Conservation (phyloP, 2,888 invertebrate species). For the Eurytoma adleriae region DNA sequence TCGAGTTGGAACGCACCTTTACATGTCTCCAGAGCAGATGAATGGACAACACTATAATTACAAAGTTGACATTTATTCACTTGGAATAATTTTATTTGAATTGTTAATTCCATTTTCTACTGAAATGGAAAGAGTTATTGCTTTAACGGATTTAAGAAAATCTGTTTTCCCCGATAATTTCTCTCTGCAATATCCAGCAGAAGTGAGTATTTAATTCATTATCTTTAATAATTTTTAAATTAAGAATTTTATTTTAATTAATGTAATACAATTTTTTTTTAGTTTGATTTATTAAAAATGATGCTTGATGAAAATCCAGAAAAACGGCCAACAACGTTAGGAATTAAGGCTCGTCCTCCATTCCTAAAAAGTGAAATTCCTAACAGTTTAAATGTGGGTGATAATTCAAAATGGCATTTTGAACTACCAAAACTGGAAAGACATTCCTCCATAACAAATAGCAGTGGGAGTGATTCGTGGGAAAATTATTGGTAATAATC, state of each 20-base stretch:
- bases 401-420: slow-evolving; percentile 77
- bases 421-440: slow-evolving; percentile 75
- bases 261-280: slow-evolving; percentile 62
- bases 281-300: slow-evolving; percentile 85
- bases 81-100: slow-evolving; percentile 96
- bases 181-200: slow-evolving; percentile 80
- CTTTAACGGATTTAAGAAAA: slow-evolving; percentile 82
- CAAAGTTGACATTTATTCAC: slow-evolving; percentile 96
- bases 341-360: slow-evolving; percentile 82
- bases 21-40: slow-evolving; percentile 98
- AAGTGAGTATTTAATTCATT: slow-evolving; percentile 78
- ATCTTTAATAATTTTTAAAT: slow-evolving; percentile 30
- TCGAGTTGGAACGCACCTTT: slow-evolving; percentile 91
- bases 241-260: not conserved
- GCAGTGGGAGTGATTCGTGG: slow-evolving; percentile 64
- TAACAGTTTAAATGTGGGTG: slow-evolving; percentile 74
- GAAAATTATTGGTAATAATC: slow-evolving; percentile 55
- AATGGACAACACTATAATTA: slow-evolving; percentile 86
- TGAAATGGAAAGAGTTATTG: slow-evolving; percentile 90
- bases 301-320: slow-evolving; percentile 88
- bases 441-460: slow-evolving; percentile 69
- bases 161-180: slow-evolving; percentile 85
- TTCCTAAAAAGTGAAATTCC: slow-evolving; percentile 69
- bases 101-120: slow-evolving; percentile 92
- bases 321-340: slow-evolving; percentile 86